A percentile compares a stretch with the other conserved stretches of the same genome.
Conservation (phyloP, 2,797 vertebrate species). For the Gambusia yucatana region DNA sequence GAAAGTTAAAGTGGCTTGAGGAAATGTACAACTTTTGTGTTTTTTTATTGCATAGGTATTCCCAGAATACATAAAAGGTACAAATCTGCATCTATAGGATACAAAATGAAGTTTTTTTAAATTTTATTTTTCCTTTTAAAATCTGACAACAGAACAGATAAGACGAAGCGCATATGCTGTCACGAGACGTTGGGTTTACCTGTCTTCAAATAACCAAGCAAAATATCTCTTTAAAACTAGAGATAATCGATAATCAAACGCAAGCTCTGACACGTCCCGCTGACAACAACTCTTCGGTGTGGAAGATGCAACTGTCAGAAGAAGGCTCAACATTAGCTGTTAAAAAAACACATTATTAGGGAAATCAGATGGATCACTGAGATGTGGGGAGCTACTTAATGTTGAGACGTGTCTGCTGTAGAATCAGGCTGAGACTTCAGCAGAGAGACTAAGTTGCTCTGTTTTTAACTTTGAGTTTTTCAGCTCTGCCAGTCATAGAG, state of each 20-base stretch:
- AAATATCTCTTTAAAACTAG: not conserved
- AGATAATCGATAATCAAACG: not conserved
- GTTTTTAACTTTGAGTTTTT: not conserved
- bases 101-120: constrained; percentile 19
- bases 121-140: not conserved
- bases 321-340: not conserved
- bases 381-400: not conserved
- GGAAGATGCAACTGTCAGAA: not conserved
- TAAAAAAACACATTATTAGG: not conserved
- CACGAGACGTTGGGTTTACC: not conserved
- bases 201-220: constrained; percentile 21
- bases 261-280: not conserved
- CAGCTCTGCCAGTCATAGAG: not conserved
- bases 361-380: not conserved
- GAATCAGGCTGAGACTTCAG: not conserved
- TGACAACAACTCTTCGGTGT: not conserved
- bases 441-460: not conserved
- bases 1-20: constrained; percentile 28
- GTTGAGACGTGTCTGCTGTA: not conserved
- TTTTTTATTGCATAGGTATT: constrained; percentile 74
- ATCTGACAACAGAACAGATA: constrained; percentile 10
- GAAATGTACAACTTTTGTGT: constrained; percentile 40
- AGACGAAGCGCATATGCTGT: not conserved
- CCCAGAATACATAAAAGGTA: constrained; percentile 76
- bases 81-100: constrained; percentile 27